Conservation (phyloP, 2,113 vertebrate genomes). For the Nymphicus hollandicus region DNA sequence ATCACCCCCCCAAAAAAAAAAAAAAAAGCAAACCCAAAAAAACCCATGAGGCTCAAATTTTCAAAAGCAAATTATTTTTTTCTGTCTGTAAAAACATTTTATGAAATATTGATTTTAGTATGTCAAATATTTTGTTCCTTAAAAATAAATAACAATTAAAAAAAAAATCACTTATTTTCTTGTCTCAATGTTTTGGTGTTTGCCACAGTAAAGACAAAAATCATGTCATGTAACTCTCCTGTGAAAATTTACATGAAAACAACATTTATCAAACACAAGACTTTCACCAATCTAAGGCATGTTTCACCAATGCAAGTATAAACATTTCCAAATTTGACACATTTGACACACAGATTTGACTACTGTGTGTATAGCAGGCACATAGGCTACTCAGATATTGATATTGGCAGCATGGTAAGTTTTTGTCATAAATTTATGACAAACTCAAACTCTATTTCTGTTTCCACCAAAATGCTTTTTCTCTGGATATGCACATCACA, state of each 20-base stretch:
- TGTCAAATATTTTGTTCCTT: not conserved
- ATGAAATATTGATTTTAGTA: not conserved
- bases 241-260: not conserved
- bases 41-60: not conserved
- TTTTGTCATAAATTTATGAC: not conserved
- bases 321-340: not conserved
- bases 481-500: not conserved
- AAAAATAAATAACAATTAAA: not conserved
- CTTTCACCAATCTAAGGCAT: not conserved
- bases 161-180: not conserved
- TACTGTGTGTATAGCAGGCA: not conserved
- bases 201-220: not conserved
- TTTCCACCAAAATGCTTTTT: not conserved
- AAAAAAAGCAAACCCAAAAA: accelerated
- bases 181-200: not conserved
- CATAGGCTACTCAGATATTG: not conserved
- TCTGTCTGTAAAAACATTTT: not conserved
- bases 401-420: not conserved
- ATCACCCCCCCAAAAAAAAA: accelerated
- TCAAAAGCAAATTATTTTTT: not conserved
- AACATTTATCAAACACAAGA: not conserved
- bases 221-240: not conserved
- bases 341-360: not conserved
- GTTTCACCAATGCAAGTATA: not conserved
- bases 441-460: not conserved